Evolutionary conservation across 2,888 invertebrate genomes (phyloP), one percentile per base, ranked within the genome.

Genomic region (Phengaris arion): DNA sequence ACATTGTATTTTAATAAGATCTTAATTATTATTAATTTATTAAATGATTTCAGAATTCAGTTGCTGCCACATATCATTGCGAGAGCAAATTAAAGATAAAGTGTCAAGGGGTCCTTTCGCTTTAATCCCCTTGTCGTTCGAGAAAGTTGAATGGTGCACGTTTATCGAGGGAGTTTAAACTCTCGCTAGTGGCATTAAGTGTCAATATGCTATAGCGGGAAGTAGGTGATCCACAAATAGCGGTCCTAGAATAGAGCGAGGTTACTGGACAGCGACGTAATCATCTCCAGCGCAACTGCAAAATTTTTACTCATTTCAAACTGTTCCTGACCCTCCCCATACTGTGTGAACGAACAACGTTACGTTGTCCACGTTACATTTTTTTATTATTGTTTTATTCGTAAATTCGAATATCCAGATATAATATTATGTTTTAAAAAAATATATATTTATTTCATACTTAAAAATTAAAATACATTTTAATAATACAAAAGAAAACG

Each of bases 231-330:
- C 91, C 90, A 91, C 92, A 92, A 93, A 93, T 93, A 93, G 92
- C 87, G 87, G 88, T 88, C 88, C 90, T 85, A 92, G 92, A 93
- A 93, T 93, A 93, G 93, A 92, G 89, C 92, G 93, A 93, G 93
- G 93, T 92, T 91, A 92, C 91, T 92, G 91, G 83, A 83, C 83
- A 83, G 78, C 81, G 80, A 79, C 81, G 87, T 87, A 87, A 89
- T 87, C 87, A 87, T 90, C 89, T 90, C 90, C 91, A 90, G 89
- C 82, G 82, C 82, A 83, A 83, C 64, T 81, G 85, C 84, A 83
- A 85, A 83, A 81, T 81, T 86, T 85, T 87, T 86, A 79, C 81
- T 83, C 81, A 76, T 57, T 64, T 46, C 22, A 55, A 22, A 22
- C 15, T 59, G 59, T 7, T 59, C 10, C 57, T 57, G 57, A 57